A percentile compares a stretch with the other conserved stretches of the same genome.
phyloP scores from a whole-genome alignment of 1,140 invertebrate genomes.

The Rhagoletis pomonella region DNA sequence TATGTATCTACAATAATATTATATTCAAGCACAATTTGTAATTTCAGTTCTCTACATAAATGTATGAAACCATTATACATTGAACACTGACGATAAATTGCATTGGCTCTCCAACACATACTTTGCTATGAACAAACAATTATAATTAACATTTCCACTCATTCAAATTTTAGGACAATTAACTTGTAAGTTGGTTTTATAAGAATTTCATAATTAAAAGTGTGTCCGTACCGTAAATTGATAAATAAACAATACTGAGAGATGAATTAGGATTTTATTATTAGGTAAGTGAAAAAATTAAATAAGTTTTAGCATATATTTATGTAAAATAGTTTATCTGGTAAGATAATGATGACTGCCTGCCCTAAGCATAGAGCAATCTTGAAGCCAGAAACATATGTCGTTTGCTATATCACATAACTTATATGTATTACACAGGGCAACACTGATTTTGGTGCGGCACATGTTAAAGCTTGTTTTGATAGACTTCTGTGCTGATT shows the following conservation, averaged over 20 bases:
- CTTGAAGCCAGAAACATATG: too few species aligned
- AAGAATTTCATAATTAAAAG: constrained; percentile 29
- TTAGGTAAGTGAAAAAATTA: neutral
- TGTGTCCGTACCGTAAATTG: neutral
- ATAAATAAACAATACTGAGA: neutral
- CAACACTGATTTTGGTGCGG: too few species aligned
- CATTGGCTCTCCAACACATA: neutral
- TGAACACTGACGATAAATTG: neutral
- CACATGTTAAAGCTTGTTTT: too few species aligned
- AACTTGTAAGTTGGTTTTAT: constrained; percentile 31
- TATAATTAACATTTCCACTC: neutral
- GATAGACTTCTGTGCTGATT: too few species aligned
- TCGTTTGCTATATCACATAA: too few species aligned
- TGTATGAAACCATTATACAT: neutral
- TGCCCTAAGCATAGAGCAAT: too few species aligned
- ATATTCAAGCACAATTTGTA: neutral
- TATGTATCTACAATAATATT: neutral
- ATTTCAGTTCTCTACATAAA: neutral
- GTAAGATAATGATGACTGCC: too few species aligned
- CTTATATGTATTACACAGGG: too few species aligned
- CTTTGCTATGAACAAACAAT: neutral
- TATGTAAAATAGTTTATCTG: too few species aligned
- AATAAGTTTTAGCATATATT: too few species aligned
- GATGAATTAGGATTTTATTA: neutral
- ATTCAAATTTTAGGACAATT: constrained; percentile 15